These are phyloP conservation scores for Adoxophyes honmai DNA, from an alignment of 1,140 invertebrate species.

Conservation along the genomic window DNA sequence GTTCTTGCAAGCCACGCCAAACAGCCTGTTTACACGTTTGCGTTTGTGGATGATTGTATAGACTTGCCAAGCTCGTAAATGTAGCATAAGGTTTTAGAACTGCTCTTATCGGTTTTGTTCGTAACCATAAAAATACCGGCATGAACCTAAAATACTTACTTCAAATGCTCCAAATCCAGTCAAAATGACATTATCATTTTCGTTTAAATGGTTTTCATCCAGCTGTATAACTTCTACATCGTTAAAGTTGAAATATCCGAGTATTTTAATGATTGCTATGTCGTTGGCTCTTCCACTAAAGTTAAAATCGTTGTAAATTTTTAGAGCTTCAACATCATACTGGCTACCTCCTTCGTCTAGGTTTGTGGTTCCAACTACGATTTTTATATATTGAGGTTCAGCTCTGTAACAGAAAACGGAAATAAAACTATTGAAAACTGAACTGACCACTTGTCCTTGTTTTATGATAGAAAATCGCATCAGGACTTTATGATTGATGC, in stretches of 20 bases:
- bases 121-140: background rate
- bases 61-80: no score
- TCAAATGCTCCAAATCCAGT: constrained; percentile 55
- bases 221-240: constrained; percentile 35
- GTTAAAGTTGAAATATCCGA: constrained; percentile 35
- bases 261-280: constrained; percentile 51
- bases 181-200: constrained; percentile 45
- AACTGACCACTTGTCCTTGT: no score
- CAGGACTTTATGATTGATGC: no score
- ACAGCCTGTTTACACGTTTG: no score
- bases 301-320: constrained; percentile 45
- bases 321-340: constrained; percentile 36
- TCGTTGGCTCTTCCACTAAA: constrained; percentile 41
- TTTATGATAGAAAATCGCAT: no score
- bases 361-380: constrained; percentile 49
- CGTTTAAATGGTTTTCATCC: constrained; percentile 29
- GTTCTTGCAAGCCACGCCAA: no score
- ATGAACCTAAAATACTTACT: constrained; percentile 26
- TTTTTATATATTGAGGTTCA: constrained; percentile 45
- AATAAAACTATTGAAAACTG: no score
- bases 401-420: constrained; percentile 42
- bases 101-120: no score
- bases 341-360: constrained; percentile 37
- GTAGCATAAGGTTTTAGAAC: no score
- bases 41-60: no score